Percentiles rank a stretch among this genome's conserved stretches.
Evolutionary conservation across 92 coral and sea anemone species (phyloP).

Genomic region (Umimayanthus chanpuru): DNA sequence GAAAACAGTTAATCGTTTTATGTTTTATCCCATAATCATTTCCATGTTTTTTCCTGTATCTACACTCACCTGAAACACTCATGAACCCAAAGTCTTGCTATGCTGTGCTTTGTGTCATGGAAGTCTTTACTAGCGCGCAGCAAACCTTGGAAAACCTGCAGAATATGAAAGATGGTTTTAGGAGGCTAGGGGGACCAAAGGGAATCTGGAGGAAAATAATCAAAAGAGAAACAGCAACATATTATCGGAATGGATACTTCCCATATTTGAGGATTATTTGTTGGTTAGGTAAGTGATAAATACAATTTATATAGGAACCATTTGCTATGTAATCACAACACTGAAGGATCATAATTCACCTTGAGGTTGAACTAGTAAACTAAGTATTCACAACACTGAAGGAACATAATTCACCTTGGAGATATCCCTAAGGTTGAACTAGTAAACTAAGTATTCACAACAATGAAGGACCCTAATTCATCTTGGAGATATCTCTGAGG

Average conservation of each 20-base stretch:
- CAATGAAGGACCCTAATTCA: neutral
- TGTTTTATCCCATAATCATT: too few species aligned
- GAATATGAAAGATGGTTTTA: too few species aligned
- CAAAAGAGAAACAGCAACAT: too few species aligned
- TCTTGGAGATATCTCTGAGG: conserved; percentile 51
- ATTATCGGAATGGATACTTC: too few species aligned
- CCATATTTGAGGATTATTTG: too few species aligned
- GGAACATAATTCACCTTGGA: conserved; percentile 70
- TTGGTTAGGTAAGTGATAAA: too few species aligned
- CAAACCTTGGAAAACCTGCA: conserved; percentile 94
- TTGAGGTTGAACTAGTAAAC: conserved; percentile 19
- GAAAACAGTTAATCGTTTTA: too few species aligned
- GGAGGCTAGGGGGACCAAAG: too few species aligned
- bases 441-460: conserved; percentile 30
- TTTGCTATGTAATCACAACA: neutral
- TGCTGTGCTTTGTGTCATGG: conserved; percentile 94
- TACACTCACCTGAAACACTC: conserved; percentile 87
- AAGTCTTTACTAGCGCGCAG: conserved; percentile 95
- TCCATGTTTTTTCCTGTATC: too few species aligned
- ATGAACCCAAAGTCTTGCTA: conserved; percentile 97
- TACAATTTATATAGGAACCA: neutral
- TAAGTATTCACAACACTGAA: too few species aligned
- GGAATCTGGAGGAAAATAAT: neutral
- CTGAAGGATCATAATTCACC: conserved; percentile 50
- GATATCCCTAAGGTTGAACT: conserved; percentile 93